phyloP scores from a whole-genome alignment of 2,888 invertebrate genomes.

The Cepaea hortensis region DNA sequence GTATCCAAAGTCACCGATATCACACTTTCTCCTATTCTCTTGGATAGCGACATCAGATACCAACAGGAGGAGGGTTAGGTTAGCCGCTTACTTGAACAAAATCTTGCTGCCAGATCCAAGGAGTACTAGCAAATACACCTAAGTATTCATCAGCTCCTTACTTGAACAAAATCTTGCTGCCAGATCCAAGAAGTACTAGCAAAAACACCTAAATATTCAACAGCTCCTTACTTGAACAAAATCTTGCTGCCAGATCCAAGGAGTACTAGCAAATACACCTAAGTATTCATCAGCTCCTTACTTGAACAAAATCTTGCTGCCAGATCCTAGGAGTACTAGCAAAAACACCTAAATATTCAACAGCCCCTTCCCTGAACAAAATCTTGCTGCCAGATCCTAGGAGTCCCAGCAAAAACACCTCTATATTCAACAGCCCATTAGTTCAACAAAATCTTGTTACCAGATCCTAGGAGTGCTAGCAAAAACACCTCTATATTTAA shows the following conservation, averaged over 20 bases:
- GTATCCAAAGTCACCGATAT: too few species aligned
- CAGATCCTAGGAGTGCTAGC: too few species aligned
- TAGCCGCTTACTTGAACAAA: slow-evolving; percentile 81
- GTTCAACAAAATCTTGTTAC: too few species aligned
- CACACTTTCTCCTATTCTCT: too few species aligned
- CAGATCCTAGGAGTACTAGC: slow-evolving; percentile 81
- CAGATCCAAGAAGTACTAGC: too few species aligned
- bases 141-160: too few species aligned
- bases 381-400: slow-evolving; percentile 83
- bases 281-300: slow-evolving; percentile 73
- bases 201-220: too few species aligned
- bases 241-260: slow-evolving; percentile 83
- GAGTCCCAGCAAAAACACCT: slow-evolving; percentile 84
- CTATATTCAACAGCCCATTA: too few species aligned
- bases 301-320: slow-evolving; percentile 93
- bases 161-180: too few species aligned
- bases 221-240: slow-evolving; percentile 85
- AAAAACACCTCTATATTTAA: too few species aligned
- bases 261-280: slow-evolving; percentile 85
- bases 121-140: slow-evolving; percentile 86
- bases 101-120: slow-evolving; percentile 92
- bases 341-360: slow-evolving; percentile 78
- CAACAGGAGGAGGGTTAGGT: too few species aligned
- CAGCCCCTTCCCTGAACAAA: slow-evolving; percentile 85
- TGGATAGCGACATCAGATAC: too few species aligned